Base-by-base conservation (phyloP, 2,888 invertebrate genomes). In the Drosophila putrida region DNA sequence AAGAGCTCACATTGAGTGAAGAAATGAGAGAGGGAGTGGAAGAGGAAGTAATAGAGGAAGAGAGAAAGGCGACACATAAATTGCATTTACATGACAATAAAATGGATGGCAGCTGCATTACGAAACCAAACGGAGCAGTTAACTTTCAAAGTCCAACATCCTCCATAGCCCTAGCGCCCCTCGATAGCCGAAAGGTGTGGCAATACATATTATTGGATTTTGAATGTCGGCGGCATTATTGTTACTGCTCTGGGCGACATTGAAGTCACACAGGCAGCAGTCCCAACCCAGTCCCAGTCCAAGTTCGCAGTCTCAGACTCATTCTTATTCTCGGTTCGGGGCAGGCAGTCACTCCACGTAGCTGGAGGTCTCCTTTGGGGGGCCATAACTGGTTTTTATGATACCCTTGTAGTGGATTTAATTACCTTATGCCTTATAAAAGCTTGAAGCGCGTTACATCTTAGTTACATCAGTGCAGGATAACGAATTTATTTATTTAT, bases 71-170 rank as follows among this genome's bases (percentile, higher is more conserved):
- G 50, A 41, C 58, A 70, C 65, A 75, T 80, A 80, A 74, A 78
- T 73, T 80, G 68, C 83, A 83, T 86, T 78, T 82, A 82, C 78
- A 83, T 79, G 86, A 86, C 83, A 82, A 80, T 80, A 73, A 76
- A 76, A 77, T 72, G 64, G 58, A 61, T 63, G 63, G 77, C 60
- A 66, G 72, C 53, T 72, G 72, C 65, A 69, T 64, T 74, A 74
- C 64, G 57, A 41, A 61, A 41, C 53, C 62, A 46, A 46, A 51
- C 31, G 59, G 35, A 50, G 66, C 61, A 62, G 55, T 62, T 62
- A 50, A 51, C 61, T 50, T 55, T 62, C 44, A 43, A 43, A 20
- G 36, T 46, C 38, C 39, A 28, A 50, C 44, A 46, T 46, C 20
- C 47, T 33, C n/a, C 33, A 8, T 2, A 31, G 6, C 13, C 11